Percentiles rank a stretch among this genome's conserved stretches.
phyloP scores from a whole-genome alignment of 2,113 vertebrate species.

The Uria aalge region DNA sequence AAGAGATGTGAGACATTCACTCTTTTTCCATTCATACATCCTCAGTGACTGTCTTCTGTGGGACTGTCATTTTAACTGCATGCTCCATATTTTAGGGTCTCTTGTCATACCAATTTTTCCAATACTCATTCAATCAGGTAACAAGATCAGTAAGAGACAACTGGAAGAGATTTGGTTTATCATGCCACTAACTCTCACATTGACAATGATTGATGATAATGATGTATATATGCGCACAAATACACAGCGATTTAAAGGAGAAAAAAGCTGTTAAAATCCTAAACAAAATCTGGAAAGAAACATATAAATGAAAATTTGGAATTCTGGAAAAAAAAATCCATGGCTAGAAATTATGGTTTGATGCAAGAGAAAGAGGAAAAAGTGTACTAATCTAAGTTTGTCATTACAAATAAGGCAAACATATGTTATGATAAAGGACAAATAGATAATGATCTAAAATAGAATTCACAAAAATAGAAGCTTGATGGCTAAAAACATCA shows the following conservation, averaged over 20 bases:
- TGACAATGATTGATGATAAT: conserved; percentile 38
- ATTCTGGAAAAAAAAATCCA: background rate
- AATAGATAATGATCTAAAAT: background rate
- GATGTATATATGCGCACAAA: background rate
- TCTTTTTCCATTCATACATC: background rate
- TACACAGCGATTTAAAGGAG: background rate
- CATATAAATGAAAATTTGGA: background rate
- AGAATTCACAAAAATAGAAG: background rate
- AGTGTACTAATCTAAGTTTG: background rate
- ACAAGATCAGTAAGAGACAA: background rate
- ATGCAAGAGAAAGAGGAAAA: background rate
- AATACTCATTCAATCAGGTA: conserved; percentile 5
- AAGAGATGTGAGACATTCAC: background rate
- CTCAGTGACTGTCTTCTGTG: background rate
- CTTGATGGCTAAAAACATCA: background rate
- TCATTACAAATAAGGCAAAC: background rate
- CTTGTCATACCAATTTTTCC: conserved; percentile 13
- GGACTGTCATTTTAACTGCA: background rate
- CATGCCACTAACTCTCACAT: background rate
- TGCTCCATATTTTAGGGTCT: background rate
- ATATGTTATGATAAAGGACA: background rate
- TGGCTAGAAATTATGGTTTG: background rate
- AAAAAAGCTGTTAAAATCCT: background rate
- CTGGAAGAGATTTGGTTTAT: background rate
- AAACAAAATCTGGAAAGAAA: background rate